phyloP scores from a whole-genome alignment of 2,797 vertebrate species.

The Diplodus puntazzo region DNA sequence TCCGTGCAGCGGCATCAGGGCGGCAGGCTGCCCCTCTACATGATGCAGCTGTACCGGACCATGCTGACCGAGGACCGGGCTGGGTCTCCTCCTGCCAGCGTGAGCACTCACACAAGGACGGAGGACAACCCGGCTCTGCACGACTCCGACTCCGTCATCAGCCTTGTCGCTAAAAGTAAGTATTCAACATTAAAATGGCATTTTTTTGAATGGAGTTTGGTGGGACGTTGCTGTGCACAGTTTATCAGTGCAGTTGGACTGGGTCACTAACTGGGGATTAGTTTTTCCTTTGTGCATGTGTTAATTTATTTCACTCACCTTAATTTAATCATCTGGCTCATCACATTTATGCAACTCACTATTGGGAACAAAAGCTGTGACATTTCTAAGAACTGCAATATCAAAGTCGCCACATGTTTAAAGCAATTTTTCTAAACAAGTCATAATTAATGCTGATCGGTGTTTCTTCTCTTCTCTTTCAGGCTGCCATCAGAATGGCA shows the following conservation, averaged over 20 bases:
- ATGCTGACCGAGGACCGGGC: conserved; percentile 71
- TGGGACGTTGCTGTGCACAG: neutral
- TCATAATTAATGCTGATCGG: conserved; percentile 7
- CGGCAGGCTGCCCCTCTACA: conserved; percentile 81
- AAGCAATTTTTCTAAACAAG: neutral
- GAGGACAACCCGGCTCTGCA: conserved; percentile 79
- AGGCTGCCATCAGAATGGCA: conserved; percentile 84
- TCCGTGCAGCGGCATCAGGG: conserved; percentile 27
- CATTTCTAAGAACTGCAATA: neutral
- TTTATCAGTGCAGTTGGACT: neutral
- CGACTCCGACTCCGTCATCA: conserved; percentile 85
- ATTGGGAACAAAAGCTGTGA: neutral
- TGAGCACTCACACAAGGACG: neutral
- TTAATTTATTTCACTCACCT: neutral
- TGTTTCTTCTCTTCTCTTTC: conserved; percentile 19
- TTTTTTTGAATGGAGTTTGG: neutral
- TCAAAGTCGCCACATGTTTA: neutral
- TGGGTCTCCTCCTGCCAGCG: conserved; percentile 14
- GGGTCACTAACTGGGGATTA: neutral
- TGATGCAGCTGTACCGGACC: conserved; percentile 90
- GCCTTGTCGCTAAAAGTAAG: conserved; percentile 88
- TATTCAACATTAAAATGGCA: neutral
- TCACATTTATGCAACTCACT: neutral
- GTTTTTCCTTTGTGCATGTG: neutral
- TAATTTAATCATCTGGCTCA: conserved; percentile 40